Percentiles rank a stretch among this genome's conserved stretches.
These are phyloP conservation scores for Ypsolopha scabrella DNA, from an alignment of 2,888 invertebrate species.

Conservation along the genomic window DNA sequence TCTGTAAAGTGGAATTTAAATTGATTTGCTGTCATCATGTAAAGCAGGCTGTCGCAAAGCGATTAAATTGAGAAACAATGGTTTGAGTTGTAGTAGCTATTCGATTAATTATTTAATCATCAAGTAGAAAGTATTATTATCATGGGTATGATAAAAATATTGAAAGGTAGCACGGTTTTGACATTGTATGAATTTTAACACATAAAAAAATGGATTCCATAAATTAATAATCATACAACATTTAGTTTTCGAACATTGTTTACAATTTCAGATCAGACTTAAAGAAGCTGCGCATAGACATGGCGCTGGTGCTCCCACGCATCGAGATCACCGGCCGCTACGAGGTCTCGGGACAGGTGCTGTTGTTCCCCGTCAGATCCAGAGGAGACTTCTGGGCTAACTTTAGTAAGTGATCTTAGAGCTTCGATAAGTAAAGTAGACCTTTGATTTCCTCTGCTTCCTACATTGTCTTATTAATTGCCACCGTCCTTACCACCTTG, in stretches of 20 bases:
- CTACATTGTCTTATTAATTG: too few species aligned
- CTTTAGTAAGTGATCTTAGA: slow-evolving; percentile 72
- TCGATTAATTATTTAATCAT: not conserved
- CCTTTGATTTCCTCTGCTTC: too few species aligned
- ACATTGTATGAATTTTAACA: too few species aligned
- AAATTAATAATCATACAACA: too few species aligned
- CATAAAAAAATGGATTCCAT: too few species aligned
- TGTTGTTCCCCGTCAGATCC: slow-evolving; percentile 82
- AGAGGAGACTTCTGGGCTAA: slow-evolving; percentile 86
- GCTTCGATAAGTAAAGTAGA: not conserved
- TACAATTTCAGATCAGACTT: slow-evolving; percentile 48
- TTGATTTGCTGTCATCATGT: too few species aligned
- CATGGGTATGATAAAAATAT: too few species aligned
- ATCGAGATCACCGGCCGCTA: slow-evolving; percentile 82
- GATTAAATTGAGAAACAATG: not conserved
- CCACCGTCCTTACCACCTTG: too few species aligned
- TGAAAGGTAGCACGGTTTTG: too few species aligned
- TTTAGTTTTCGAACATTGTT: too few species aligned
- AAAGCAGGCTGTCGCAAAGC: not conserved
- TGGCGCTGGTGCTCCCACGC: slow-evolving; percentile 74
- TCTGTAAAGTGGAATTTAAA: too few species aligned
- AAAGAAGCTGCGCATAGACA: slow-evolving; percentile 71
- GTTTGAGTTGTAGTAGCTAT: not conserved
- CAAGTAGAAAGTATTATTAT: too few species aligned
- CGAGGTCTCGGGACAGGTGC: slow-evolving; percentile 81